Percentiles rank a stretch among this genome's conserved stretches.
These are phyloP conservation scores for Poeciliopsis retropinna DNA, from an alignment of 2,113 vertebrate species.

Conservation along the genomic window DNA sequence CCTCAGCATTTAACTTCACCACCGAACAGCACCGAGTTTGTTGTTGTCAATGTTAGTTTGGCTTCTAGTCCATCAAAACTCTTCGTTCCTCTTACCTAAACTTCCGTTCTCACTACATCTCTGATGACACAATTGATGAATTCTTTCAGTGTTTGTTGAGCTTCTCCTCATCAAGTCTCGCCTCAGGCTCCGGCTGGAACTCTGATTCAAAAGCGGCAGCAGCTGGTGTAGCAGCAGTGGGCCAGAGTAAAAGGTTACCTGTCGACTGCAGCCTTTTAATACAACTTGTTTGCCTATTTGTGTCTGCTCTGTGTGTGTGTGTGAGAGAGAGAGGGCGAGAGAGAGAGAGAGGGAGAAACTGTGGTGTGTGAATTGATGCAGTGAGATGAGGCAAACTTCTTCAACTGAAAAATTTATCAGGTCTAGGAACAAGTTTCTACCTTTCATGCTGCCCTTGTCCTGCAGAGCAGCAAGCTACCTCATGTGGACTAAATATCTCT, in stretches of 20 bases:
- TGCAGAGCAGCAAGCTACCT: constrained; percentile 45
- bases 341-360: neutral
- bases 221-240: constrained; percentile 33
- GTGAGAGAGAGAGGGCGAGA: constrained; percentile 9
- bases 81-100: neutral
- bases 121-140: constrained; percentile 21
- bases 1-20: too few relatives aligned
- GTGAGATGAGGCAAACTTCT: constrained; percentile 64
- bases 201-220: constrained; percentile 20
- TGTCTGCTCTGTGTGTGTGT: constrained; percentile 24
- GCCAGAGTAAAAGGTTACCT: constrained; percentile 68
- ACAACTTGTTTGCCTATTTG: constrained; percentile 46
- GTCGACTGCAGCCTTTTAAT: constrained; percentile 60
- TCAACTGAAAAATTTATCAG: constrained; percentile 72
- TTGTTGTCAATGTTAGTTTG: neutral
- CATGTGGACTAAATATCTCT: neutral
- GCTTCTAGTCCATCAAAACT: neutral
- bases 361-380: constrained; percentile 63
- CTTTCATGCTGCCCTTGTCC: constrained; percentile 46
- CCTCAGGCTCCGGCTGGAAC: constrained; percentile 31
- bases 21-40: too few relatives aligned
- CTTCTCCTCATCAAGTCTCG: neutral
- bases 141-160: constrained; percentile 18
- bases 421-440: constrained; percentile 50
- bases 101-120: constrained; percentile 7